phyloP scores from a whole-genome alignment of 2,113 vertebrate genomes.

The Rynchops niger region DNA sequence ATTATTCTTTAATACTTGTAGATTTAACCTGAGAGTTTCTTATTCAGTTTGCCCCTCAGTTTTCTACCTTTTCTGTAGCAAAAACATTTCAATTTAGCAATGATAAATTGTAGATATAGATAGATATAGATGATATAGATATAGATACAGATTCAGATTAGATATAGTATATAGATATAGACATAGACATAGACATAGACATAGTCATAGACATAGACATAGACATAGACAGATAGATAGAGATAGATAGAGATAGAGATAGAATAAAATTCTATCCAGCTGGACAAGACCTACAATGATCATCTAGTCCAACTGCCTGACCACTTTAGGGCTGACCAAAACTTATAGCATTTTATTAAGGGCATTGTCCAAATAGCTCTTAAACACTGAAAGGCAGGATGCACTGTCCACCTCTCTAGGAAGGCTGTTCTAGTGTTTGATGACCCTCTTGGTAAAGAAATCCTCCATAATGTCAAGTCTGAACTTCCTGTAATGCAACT shows the following conservation, averaged over 20 bases:
- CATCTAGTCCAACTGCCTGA: background rate
- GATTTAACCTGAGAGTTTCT: background rate
- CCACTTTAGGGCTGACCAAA: background rate
- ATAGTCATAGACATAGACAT: background rate
- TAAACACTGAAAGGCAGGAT: background rate
- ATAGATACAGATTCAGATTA: background rate
- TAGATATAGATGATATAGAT: background rate
- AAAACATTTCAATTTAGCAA: background rate
- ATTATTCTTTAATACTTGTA: background rate
- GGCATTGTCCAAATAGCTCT: background rate
- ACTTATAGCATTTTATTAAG: background rate
- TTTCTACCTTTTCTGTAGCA: background rate
- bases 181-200: background rate
- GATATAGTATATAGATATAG: background rate
- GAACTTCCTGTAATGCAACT: accelerated
- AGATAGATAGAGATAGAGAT: background rate
- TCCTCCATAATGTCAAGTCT: background rate
- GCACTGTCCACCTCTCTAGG: background rate
- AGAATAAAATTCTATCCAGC: background rate
- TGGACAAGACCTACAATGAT: background rate
- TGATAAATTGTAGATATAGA: background rate
- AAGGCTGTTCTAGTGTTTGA: background rate
- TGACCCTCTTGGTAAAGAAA: accelerated
- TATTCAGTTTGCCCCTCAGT: background rate
- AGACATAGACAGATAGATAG: no score